phyloP scores from a whole-genome alignment of 2,797 vertebrate genomes.

The Helostoma temminkii region DNA sequence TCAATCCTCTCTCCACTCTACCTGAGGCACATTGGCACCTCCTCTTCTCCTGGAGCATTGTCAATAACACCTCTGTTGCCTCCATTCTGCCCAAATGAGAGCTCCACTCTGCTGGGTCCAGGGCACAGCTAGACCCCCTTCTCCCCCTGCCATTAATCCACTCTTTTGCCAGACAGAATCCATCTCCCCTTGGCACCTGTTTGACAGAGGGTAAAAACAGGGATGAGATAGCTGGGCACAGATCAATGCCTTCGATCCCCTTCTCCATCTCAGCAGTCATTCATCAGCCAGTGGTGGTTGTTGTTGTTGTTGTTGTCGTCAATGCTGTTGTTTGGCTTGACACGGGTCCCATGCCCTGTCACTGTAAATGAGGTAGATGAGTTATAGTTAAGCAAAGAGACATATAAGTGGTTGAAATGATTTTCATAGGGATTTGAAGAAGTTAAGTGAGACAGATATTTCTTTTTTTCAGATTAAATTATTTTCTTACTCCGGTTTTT shows the following conservation, averaged over 20 bases:
- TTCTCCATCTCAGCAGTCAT: constrained; percentile 78
- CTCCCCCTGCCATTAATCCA: constrained; percentile 84
- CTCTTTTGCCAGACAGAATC: constrained; percentile 84
- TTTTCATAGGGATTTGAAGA: neutral
- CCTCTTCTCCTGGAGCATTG: constrained; percentile 63
- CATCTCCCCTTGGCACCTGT: constrained; percentile 84
- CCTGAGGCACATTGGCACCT: constrained; percentile 64
- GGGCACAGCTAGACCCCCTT: constrained; percentile 54
- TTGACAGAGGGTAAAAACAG: constrained; percentile 88
- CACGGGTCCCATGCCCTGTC: constrained; percentile 28
- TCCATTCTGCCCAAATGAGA: constrained; percentile 68
- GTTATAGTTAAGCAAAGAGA: constrained; percentile 30
- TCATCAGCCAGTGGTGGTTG: constrained; percentile 81
- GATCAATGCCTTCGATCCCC: constrained; percentile 87
- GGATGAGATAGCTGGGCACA: constrained; percentile 80
- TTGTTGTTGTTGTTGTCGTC: constrained; percentile 72
- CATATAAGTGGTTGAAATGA: neutral
- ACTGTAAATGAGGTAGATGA: constrained; percentile 44
- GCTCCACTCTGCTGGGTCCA: constrained; percentile 54
- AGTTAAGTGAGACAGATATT: neutral
- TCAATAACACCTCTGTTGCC: constrained; percentile 76
- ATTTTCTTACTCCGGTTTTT: neutral
- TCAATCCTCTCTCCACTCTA: constrained; percentile 58
- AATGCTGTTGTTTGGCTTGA: constrained; percentile 62
- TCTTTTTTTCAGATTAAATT: neutral